These are phyloP conservation scores for Lutraria rhynchaena DNA, from an alignment of 1,140 invertebrate genomes.

Conservation along the genomic window DNA sequence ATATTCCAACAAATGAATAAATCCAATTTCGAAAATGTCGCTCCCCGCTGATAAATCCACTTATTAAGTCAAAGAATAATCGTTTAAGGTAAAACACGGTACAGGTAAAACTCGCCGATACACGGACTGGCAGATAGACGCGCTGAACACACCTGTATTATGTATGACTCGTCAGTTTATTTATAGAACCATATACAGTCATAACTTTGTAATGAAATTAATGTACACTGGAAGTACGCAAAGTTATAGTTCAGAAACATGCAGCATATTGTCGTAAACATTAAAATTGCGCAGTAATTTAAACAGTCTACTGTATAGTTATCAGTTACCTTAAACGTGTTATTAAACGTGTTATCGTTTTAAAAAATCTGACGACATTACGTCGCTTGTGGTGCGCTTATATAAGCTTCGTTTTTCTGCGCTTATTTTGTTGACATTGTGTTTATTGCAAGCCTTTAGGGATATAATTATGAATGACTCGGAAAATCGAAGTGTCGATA, in stretches of 20 bases:
- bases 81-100: neutral
- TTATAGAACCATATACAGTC: conserved; percentile 16
- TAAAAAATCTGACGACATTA: neutral
- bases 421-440: conserved; percentile 24
- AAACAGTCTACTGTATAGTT: neutral
- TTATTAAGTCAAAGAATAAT: conserved; percentile 28
- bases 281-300: neutral
- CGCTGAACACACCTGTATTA: conserved; percentile 37
- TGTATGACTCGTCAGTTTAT: conserved; percentile 7
- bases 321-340: neutral
- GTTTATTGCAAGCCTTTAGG: no score
- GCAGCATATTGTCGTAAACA: neutral
- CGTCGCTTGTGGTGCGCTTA: neutral
- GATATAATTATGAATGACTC: no score
- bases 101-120: conserved; percentile 29
- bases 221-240: neutral
- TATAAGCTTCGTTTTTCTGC: neutral
- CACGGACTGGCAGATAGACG: neutral
- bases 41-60: conserved; percentile 20
- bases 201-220: neutral
- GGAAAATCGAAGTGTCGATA: no score
- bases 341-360: neutral
- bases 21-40: conserved; percentile 10
- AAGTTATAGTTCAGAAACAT: neutral
- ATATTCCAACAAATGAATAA: neutral